Evolutionary conservation across 2,797 vertebrate species (phyloP).

Genomic region (Gymnothorax javanicus): DNA sequence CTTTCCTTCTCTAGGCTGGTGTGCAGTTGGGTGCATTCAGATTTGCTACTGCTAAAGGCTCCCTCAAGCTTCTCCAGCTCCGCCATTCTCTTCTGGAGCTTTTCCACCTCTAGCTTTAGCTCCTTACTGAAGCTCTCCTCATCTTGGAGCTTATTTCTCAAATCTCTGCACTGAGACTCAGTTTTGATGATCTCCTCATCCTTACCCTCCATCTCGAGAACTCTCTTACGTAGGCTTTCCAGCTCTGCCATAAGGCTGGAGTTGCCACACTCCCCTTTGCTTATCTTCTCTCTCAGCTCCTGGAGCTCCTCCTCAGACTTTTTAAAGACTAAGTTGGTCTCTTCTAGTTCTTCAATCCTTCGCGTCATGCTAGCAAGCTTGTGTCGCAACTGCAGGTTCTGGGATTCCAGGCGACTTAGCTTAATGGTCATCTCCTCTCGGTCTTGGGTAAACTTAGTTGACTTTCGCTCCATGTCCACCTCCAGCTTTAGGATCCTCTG

Average conservation of each 20-base stretch:
- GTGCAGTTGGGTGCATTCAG: slow-evolving; percentile 84
- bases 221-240: slow-evolving; percentile 87
- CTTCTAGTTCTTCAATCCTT: slow-evolving; percentile 89
- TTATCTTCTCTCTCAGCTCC: slow-evolving; percentile 87
- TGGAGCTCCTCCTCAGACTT: slow-evolving; percentile 91
- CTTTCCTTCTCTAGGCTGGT: slow-evolving; percentile 87
- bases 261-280: slow-evolving; percentile 88
- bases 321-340: slow-evolving; percentile 81
- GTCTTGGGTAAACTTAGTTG: slow-evolving; percentile 81
- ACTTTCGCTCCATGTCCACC: slow-evolving; percentile 85
- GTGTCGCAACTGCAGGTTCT: slow-evolving; percentile 82
- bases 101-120: slow-evolving; percentile 87
- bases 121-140: slow-evolving; percentile 86
- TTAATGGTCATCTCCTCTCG: slow-evolving; percentile 92
- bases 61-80: slow-evolving; percentile 91
- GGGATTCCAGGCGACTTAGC: slow-evolving; percentile 81
- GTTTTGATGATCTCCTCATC: slow-evolving; percentile 96
- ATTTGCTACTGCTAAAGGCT: slow-evolving; percentile 83
- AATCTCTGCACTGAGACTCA: slow-evolving; percentile 86
- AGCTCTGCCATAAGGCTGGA: slow-evolving; percentile 90
- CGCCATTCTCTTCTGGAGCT: slow-evolving; percentile 89
- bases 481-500: slow-evolving; percentile 85
- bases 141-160: slow-evolving; percentile 87
- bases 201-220: slow-evolving; percentile 96
- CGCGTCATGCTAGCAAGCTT: slow-evolving; percentile 81